Evolutionary conservation across 2,797 vertebrate species (phyloP), one percentile per base, ranked within the genome.

Genomic region (Dromococcyx pavoninus): DNA sequence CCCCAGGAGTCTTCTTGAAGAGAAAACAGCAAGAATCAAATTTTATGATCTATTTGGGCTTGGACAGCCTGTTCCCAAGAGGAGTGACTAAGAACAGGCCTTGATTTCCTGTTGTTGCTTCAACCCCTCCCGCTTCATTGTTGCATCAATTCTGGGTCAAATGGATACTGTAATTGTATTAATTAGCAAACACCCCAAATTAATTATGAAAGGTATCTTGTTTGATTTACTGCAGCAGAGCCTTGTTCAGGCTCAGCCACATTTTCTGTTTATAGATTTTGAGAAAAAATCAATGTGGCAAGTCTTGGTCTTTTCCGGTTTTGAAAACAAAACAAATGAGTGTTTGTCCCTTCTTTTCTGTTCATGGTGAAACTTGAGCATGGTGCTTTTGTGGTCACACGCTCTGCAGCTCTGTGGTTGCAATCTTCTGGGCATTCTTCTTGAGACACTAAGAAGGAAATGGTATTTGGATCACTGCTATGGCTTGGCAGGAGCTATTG

Each of bases 381-480:
- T 24, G 17, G 73, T 41, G 27, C 70, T 71, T 75, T 90, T 56
- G 53, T 30, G 41, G 66, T 35, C 8, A 4, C 53, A 44, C 81
- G 75, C 56, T 81, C 67, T 51, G 53, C 43, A 53, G 46, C 48
- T 65, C 73, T 57, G 39, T 51, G 53, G 41, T 76, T 96, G 93
- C 84, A 76, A 81, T 92, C 93, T 61, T n/a, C n/a, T n/a, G n/a
- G n/a, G n/a, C 76, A 94, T 54, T 95, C 85, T 94, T 86, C 85
- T 37, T 89, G 80, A 82, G 83, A 81, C 77, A 19, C 71, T 51
- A 16, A 93, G 94, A 48, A 81, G 80, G 72, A 91, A 94, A 87
- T 85, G 69, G 56, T 3, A 1, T 79, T 93, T 94, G 86, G 62
- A 91, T 82, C 41, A 5, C 35, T 83, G 69, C 81, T 89, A 14